Evolutionary conservation across 92 coral and sea anemone genomes (phyloP), one percentile per base, ranked within the genome.

Genomic region (Epizoanthus stellaris): DNA sequence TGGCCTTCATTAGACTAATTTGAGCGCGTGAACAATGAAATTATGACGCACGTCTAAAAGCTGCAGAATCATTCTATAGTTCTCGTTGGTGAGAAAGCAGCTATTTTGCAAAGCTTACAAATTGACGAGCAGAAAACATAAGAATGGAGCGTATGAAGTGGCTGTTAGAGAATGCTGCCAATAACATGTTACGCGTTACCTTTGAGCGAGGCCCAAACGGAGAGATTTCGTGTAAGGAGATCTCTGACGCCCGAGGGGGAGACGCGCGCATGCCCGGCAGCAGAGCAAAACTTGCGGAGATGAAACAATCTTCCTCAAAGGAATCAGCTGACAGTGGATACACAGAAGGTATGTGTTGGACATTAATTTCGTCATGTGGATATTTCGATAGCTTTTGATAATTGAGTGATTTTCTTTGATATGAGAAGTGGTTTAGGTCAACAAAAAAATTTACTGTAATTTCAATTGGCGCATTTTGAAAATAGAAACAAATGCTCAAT

Each of bases 271-370:
- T 63, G 72, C 47, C 60, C 34, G 20, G 60, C 43, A 39, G 13
- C 39, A 43, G 19, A 23, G 73, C 19, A 11, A 10, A 21, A 7
- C 38, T 34, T n/a, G 45, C 83, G 11, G 72, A 62, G 59, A 79
- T 79, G 83, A 79, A 79, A 43, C 72, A 79, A 20, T 79, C 83
- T 39, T 79, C 83, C 61, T 79, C 83, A 21, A 61, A 79, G 43
- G 83, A 79, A 79, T 64, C 72, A 23, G 83, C 83, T 5, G 83
- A 79, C 20, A 79, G 83, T 63, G 83, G 83, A 20, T 79, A 42
- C 52, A 79, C 60, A 1, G 83, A 79, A 64, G 83, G 83, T 79
- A 63, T 17, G 9, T 30, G 34, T 30, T 30, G 34, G 1, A 30
- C 34, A 30, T 30, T 30, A 30, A 0, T 8, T 49, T 13, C 56